phyloP scores from a whole-genome alignment of 2,888 invertebrate species.

The Deilephila elpenor region DNA sequence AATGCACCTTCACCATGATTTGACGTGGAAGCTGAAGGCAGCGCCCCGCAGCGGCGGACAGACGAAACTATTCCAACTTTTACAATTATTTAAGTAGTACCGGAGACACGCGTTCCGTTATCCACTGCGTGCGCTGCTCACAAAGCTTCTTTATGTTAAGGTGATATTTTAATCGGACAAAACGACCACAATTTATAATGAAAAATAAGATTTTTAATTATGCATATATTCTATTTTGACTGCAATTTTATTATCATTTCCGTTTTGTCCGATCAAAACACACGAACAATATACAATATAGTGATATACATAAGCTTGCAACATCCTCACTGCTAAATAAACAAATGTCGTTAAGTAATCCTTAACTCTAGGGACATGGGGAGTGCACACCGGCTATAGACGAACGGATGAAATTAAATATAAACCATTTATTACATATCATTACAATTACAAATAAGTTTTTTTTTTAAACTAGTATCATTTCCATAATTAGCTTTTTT shows the following conservation, averaged over 20 bases:
- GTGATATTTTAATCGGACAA: constrained; percentile 7
- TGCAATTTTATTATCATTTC: neutral
- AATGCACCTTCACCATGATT: constrained; percentile 76
- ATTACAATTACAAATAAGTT: constrained; percentile 72
- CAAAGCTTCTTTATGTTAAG: constrained; percentile 4
- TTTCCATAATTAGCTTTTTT: constrained; percentile 62
- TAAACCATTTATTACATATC: constrained; percentile 67
- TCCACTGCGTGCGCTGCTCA: neutral
- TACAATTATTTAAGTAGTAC: neutral
- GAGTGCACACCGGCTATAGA: constrained; percentile 45
- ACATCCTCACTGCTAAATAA: constrained; percentile 41
- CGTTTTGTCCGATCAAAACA: constrained; percentile 13
- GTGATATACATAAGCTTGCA: constrained; percentile 41
- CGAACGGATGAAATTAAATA: constrained; percentile 57
- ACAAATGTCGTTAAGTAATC: constrained; percentile 38
- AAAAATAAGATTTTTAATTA: neutral
- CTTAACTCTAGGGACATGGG: constrained; percentile 37
- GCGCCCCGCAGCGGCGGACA: constrained; percentile 24
- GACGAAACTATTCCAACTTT: neutral
- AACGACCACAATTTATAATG: neutral
- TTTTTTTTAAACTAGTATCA: constrained; percentile 67
- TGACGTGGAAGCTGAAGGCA: constrained; percentile 35
- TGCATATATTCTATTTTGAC: neutral
- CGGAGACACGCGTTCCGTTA: neutral
- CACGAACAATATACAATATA: constrained; percentile 39